Conservation (phyloP, 2,113 vertebrate genomes). For the Rhegmatorhina hoffmannsi region DNA sequence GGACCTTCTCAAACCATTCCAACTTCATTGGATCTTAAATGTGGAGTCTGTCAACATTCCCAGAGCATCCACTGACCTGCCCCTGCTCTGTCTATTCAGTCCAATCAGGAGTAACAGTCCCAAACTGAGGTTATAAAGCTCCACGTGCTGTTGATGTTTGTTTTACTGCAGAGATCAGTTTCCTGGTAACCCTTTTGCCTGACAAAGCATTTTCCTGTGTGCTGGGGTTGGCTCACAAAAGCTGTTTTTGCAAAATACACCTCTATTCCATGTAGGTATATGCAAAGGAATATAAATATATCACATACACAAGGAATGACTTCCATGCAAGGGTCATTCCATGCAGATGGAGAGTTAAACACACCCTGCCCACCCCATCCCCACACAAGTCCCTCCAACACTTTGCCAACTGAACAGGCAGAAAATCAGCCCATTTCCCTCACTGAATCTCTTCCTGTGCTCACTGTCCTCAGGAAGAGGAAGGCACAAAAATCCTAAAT, state of each 20-base stretch:
- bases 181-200: neutral
- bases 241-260: neutral
- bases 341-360: neutral
- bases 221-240: neutral
- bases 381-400: neutral
- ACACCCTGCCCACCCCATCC: neutral
- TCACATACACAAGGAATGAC: neutral
- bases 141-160: neutral
- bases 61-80: neutral
- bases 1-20: neutral
- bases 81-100: neutral
- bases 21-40: neutral
- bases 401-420: neutral
- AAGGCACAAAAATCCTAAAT: neutral
- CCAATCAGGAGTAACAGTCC: neutral
- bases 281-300: rapidly evolving
- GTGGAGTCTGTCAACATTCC: neutral
- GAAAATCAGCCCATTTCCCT: neutral
- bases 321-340: neutral
- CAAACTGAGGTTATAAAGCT: neutral
- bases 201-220: neutral
- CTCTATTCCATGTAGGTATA: neutral
- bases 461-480: rapidly evolving
- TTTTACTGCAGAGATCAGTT: neutral
- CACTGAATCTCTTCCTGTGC: neutral